A percentile compares a stretch with the other conserved stretches of the same genome.
These are phyloP conservation scores for Poeciliopsis infans DNA, from an alignment of 2,797 vertebrate species.

Conservation along the genomic window DNA sequence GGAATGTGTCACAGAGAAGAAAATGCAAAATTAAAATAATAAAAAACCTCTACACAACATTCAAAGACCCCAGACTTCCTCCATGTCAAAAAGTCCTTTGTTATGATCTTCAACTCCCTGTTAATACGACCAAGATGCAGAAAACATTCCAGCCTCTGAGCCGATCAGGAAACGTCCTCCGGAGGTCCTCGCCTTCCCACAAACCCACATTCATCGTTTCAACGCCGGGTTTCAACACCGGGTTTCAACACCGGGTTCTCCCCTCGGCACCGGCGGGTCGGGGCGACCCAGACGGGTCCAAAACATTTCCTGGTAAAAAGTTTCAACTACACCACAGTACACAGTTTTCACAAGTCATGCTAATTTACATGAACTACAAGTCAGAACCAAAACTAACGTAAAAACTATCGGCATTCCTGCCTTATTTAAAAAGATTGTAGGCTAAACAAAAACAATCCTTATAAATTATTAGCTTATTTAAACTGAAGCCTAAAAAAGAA, in stretches of 20 bases:
- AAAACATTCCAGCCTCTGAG: conserved; percentile 45
- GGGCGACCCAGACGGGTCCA: conserved; percentile 33
- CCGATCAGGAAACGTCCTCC: conserved; percentile 16
- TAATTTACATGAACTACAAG: conserved; percentile 86
- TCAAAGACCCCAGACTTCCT: conserved; percentile 29
- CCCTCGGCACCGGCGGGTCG: neutral
- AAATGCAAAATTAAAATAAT: conserved; percentile 32
- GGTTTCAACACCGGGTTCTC: too few species aligned
- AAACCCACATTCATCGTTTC: conserved; percentile 38
- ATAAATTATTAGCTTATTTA: conserved; percentile 84
- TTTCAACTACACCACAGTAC: conserved; percentile 90
- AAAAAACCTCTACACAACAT: conserved; percentile 36
- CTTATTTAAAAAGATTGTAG: conserved; percentile 55
- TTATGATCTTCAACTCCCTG: conserved; percentile 31
- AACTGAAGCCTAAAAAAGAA: conserved; percentile 83
- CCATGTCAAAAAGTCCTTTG: conserved; percentile 11
- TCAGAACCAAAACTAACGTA: conserved; percentile 46
- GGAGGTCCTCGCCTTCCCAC: neutral
- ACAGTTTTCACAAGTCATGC: conserved; percentile 92
- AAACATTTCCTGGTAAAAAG: conserved; percentile 81
- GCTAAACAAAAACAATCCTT: conserved; percentile 66
- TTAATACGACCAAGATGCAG: conserved; percentile 31
- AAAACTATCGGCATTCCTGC: conserved; percentile 33
- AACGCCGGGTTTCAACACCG: too few species aligned
- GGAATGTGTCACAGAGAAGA: conserved; percentile 42